Conservation (phyloP, 2,888 invertebrate genomes). For the Morinoia aosen region DNA sequence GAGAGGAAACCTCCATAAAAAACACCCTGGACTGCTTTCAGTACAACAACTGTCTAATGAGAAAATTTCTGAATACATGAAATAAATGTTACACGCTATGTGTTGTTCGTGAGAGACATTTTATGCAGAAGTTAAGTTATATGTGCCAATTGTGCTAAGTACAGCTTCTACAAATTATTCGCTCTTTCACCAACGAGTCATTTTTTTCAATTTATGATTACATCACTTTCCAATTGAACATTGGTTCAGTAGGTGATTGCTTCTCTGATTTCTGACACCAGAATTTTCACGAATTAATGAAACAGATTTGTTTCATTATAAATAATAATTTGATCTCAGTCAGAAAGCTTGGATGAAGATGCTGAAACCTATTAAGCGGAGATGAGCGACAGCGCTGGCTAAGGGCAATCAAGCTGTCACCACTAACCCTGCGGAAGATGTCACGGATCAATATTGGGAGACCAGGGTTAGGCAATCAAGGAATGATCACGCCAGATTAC, state of each 20-base stretch:
- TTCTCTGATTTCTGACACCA: no score
- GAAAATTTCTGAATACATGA: no score
- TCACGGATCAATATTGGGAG: conserved; percentile 17
- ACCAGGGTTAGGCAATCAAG: neutral
- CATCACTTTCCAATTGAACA: neutral
- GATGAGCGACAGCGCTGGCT: neutral
- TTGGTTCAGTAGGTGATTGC: no score
- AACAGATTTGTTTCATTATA: neutral
- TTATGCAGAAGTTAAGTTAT: no score
- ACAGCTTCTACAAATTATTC: no score
- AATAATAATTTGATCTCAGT: neutral
- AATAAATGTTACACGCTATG: no score
- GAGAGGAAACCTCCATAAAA: no score
- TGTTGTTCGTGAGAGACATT: no score
- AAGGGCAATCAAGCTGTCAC: neutral
- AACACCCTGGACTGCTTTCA: no score
- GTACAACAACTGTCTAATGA: no score
- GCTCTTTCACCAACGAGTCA: no score
- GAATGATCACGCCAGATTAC: conserved; percentile 15
- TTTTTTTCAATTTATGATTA: neutral
- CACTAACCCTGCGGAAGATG: neutral
- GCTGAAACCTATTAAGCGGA: neutral
- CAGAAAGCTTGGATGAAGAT: neutral
- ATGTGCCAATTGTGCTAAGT: no score
- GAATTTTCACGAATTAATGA: neutral